Evolutionary conservation across 2,797 vertebrate genomes (phyloP), one percentile per base, ranked within the genome.

Genomic region (Danio jaintianensis): DNA sequence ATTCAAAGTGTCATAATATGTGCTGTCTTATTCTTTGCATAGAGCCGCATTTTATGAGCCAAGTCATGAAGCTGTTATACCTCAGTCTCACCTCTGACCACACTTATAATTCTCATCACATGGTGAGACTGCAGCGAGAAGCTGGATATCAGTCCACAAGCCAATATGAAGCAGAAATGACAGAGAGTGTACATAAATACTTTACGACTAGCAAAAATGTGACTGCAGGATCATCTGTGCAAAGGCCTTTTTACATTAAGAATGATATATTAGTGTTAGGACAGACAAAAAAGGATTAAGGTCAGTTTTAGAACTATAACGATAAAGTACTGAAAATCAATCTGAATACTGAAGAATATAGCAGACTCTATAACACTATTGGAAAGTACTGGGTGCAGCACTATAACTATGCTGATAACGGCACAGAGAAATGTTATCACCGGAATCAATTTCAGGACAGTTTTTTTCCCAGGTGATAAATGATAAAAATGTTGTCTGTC

Each of bases 51-150:
- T 78, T 69, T 66, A 10, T 58, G 22, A 58, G 64, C 67, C 29
- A 69, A 78, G n/a, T 63, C 18, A 18, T 83, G 16, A 68, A 68
- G 47, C 58, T 20, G 38, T 55, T 72, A 79, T 20, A 47, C 40
- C 48, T 70, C 40, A 67, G 38, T 8, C 29, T 78, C 55, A 78
- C 66, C 76, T 79, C 76, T 53, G 69, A 56, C 56, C 53, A 62
- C 45, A 40, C 42, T 75, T 70, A 62, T 47, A 36, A 48, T 77
- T 78, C 74, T 63, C 29, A 58, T 56, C 36, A 71, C 58, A 59
- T 56, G 61, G 47, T 22, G 29, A 55, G 59, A 66, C 40, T 66
- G 69, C 69, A 52, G 77, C 12, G 5, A 70, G 13, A 71, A 70
- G 66, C 13, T 61, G 20, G 47, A 64, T 52, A 62, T 69, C 29